These are phyloP conservation scores for Dendropsophus ebraccatus DNA, from an alignment of 2,113 vertebrate species.

Conservation along the genomic window DNA sequence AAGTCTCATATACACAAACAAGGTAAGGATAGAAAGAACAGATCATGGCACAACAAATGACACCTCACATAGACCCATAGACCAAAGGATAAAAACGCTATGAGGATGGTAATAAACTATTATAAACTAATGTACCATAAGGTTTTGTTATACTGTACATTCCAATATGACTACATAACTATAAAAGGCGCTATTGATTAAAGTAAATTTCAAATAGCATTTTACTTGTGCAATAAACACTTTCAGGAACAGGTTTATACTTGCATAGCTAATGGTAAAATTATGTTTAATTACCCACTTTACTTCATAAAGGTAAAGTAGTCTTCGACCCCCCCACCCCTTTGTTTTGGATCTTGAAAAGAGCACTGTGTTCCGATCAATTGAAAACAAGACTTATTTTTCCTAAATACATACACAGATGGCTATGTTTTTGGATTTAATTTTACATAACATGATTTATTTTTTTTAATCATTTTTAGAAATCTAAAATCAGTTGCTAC, in stretches of 20 bases:
- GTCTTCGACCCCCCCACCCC: too few species aligned
- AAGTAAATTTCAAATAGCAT: conserved; percentile 3
- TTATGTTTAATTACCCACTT: background rate
- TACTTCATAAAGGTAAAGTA: background rate
- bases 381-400: background rate
- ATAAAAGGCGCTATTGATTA: conserved; percentile 15
- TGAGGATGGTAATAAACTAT: too few species aligned
- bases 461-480: background rate
- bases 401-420: background rate
- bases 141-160: too few species aligned
- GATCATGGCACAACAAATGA: too few species aligned
- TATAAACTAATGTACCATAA: too few species aligned
- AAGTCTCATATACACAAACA: too few species aligned
- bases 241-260: conserved; percentile 19
- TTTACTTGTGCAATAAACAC: conserved; percentile 16
- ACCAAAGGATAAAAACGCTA: too few species aligned
- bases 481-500: background rate
- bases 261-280: background rate
- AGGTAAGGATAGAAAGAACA: too few species aligned
- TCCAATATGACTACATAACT: too few species aligned
- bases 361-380: background rate
- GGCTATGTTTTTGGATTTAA: background rate
- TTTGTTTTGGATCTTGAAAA: background rate
- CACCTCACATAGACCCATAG: too few species aligned
- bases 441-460: background rate